phyloP scores from a whole-genome alignment of 2,797 vertebrate genomes.

The Melanotaenia maccullochi region DNA sequence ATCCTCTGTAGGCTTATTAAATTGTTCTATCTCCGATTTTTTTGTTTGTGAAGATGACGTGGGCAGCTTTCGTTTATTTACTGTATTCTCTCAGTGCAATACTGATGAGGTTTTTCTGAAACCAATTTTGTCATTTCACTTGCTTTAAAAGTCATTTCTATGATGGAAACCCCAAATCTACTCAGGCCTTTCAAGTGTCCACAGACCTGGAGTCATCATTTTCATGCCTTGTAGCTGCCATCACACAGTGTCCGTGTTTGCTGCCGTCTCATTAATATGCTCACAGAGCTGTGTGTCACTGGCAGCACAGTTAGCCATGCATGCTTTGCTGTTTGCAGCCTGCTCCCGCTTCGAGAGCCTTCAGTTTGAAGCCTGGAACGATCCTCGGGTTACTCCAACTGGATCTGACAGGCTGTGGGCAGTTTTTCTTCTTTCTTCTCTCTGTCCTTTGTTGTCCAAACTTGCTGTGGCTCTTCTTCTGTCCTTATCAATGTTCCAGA shows the following conservation, averaged over 20 bases:
- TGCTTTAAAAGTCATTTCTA: conserved; percentile 49
- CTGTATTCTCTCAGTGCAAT: conserved; percentile 42
- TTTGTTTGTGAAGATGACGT: conserved; percentile 16
- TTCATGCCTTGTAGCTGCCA: conserved; percentile 37
- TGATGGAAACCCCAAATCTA: conserved; percentile 48
- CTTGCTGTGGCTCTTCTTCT: conserved; percentile 29
- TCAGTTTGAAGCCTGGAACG: conserved; percentile 51
- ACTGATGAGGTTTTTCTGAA: conserved; percentile 41
- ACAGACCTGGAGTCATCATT: conserved; percentile 35
- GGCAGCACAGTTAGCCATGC: conserved; percentile 65
- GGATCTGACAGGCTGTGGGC: conserved; percentile 63
- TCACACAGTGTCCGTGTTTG: conserved; percentile 40
- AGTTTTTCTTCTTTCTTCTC: conserved; percentile 56
- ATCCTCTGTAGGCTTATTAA: conserved; percentile 15
- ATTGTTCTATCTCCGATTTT: conserved; percentile 27
- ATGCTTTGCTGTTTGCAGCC: conserved; percentile 54
- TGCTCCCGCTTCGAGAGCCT: conserved; percentile 37
- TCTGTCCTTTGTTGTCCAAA: conserved; percentile 49
- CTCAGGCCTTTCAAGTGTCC: conserved; percentile 51
- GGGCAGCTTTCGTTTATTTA: conserved; percentile 27
- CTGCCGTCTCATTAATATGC: conserved; percentile 60
- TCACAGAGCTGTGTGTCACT: conserved; percentile 61
- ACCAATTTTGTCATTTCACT: conserved; percentile 41
- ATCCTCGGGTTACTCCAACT: conserved; percentile 43
- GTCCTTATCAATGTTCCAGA: conserved; percentile 18